These are phyloP conservation scores for Papilio polytes DNA, from an alignment of 1,140 invertebrate genomes.

Conservation along the genomic window DNA sequence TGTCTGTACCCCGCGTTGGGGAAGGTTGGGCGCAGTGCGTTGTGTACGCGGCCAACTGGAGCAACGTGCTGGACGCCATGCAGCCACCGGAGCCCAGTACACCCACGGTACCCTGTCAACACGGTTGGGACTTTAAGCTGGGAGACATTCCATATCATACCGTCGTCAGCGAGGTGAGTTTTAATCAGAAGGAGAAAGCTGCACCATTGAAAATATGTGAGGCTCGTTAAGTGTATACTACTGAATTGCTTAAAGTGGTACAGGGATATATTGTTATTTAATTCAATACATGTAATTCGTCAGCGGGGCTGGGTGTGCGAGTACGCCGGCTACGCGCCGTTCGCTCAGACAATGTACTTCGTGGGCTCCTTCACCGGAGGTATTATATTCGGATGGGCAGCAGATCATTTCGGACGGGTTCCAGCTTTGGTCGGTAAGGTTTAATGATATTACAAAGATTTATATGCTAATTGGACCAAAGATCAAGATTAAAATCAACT, in stretches of 20 bases:
- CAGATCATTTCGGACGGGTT: slow-evolving; percentile 87
- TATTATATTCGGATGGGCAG: slow-evolving; percentile 88
- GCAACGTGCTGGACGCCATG: slow-evolving; percentile 69
- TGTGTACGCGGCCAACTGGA: slow-evolving; percentile 73
- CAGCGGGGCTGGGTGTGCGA: slow-evolving; percentile 87
- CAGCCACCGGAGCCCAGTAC: slow-evolving; percentile 81
- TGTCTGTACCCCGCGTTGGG: slow-evolving; percentile 56
- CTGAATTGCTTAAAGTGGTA: no score
- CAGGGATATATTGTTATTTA: no score
- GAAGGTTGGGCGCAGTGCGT: slow-evolving; percentile 63
- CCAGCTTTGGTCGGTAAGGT: slow-evolving; percentile 84
- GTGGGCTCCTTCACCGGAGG: slow-evolving; percentile 88
- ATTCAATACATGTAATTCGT: slow-evolving; percentile 2
- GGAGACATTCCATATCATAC: slow-evolving; percentile 87
- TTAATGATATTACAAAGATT: not conserved
- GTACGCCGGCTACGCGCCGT: slow-evolving; percentile 84
- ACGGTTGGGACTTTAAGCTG: slow-evolving; percentile 90
- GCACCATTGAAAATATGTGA: no score
- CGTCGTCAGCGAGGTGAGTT: slow-evolving; percentile 88
- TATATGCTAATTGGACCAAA: not conserved
- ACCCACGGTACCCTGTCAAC: slow-evolving; percentile 83
- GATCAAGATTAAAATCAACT: no score
- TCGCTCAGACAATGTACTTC: slow-evolving; percentile 88
- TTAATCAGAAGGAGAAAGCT: not conserved
- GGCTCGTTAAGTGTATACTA: no score